Percentiles rank a stretch among this genome's conserved stretches.
Evolutionary conservation across 2,113 vertebrate genomes (phyloP).

Genomic region (Pygathrix nemaeus): DNA sequence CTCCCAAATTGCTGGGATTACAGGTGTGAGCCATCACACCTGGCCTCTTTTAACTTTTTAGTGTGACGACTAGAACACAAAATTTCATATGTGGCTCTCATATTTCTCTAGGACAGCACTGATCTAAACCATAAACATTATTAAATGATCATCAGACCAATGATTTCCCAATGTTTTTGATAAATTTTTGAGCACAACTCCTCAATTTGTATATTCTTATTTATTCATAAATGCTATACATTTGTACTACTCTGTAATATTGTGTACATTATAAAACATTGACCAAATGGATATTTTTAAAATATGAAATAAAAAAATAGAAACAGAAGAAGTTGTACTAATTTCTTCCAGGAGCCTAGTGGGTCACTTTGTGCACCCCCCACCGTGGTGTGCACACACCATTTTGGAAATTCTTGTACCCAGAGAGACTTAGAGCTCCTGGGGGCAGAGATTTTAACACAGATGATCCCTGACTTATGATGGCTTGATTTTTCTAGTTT

Average conservation of each 20-base stretch:
- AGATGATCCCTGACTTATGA: background rate
- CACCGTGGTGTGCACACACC: background rate
- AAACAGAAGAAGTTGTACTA: background rate
- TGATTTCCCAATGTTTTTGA: conserved; percentile 14
- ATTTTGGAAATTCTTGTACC: conserved; percentile 12
- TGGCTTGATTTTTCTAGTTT: background rate
- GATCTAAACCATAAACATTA: background rate
- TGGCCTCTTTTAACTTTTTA: background rate
- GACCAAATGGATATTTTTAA: conserved; percentile 17
- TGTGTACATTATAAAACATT: conserved; percentile 5
- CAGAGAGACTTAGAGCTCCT: background rate
- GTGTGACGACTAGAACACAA: background rate
- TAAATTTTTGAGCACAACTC: background rate
- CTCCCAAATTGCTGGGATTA: too few relatives aligned
- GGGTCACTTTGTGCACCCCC: background rate
- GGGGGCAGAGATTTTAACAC: background rate
- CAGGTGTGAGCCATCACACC: too few relatives aligned
- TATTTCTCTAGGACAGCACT: background rate
- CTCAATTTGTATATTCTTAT: background rate
- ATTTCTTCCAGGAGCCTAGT: background rate
- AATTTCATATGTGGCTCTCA: background rate
- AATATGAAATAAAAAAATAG: conserved; percentile 9
- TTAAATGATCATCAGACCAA: background rate
- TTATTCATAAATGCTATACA: background rate
- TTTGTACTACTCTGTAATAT: background rate